Evolutionary conservation across 2,113 vertebrate genomes (phyloP).

Genomic region (Zosterops hypoxanthus): DNA sequence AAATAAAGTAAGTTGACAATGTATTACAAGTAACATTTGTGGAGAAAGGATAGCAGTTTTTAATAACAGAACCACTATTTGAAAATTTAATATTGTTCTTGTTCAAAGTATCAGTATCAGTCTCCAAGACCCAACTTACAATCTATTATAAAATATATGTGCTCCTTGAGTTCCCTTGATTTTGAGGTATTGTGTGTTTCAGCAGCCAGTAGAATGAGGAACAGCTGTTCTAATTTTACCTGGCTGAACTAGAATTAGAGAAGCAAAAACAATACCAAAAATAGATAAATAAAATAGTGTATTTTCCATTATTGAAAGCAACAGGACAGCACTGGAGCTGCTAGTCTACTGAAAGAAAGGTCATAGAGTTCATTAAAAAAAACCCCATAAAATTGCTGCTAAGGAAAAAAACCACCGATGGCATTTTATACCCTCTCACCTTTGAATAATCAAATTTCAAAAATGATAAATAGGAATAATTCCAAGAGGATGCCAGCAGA

Average conservation of each 20-base stretch:
- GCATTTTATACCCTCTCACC: neutral
- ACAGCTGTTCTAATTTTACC: neutral
- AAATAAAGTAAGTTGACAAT: neutral
- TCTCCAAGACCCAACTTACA: neutral
- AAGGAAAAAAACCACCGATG: neutral
- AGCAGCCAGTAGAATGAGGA: neutral
- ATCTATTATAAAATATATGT: neutral
- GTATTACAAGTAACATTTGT: neutral
- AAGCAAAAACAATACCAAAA: neutral
- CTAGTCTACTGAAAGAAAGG: neutral
- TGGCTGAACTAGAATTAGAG: neutral
- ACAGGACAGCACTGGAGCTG: neutral
- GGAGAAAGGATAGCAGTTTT: neutral
- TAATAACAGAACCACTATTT: constrained; percentile 12
- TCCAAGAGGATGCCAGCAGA: neutral
- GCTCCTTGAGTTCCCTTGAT: neutral
- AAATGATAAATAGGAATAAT: neutral
- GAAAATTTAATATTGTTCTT: constrained; percentile 10
- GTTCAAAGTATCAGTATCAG: neutral
- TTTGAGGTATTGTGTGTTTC: neutral
- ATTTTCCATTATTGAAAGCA: neutral
- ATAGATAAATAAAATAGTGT: neutral
- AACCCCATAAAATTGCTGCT: neutral
- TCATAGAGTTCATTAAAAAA: neutral
- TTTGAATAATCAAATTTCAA: constrained; percentile 13